Base-by-base conservation (phyloP, 2,113 vertebrate species). In the Anthoscopus minutus region DNA sequence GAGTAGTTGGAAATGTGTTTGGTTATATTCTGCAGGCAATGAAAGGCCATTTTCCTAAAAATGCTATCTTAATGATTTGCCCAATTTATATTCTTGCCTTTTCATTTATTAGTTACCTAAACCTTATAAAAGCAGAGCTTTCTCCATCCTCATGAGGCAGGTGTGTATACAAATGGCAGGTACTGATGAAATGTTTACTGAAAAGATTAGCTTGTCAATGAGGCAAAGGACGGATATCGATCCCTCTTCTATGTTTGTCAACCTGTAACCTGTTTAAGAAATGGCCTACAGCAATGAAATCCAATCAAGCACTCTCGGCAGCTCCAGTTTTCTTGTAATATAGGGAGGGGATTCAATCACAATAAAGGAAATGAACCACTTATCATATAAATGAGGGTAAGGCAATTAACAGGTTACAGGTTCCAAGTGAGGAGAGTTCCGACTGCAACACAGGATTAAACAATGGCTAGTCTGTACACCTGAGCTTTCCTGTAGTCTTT, bases 111-210 rank as follows among this genome's bases (percentile, higher is more conserved):
- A 94, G 90, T 96, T 94, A 93, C 86, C 90, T 78, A 93, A 96
- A 96, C 96, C 95, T 96, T 96, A 96, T 94, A 96, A 96, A 96
- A 96, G 70, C 88, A 89, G 89, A 92, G 92, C 92, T 92, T 96
- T 88, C 86, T 79, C 81, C 47, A 50, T 92, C 89, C 95, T 95
- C 81, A 40, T 67, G 95, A 94, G 95, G 93, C 95, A 96, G 91
- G 91, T 96, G 82, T 97, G 96, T 97, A 72, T 96, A 97, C 95
- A 97, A 97, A 97, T 97, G 96, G 96, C 96, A 97, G 95, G 91
- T 95, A 97, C 96, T 97, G 96, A 97, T 97, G 97, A 97, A 97
- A 97, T 97, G 96, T 97, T 97, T 97, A 97, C 97, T 96, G 95
- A 94, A 97, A 97, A 97, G 97, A 97, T 97, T 97, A 97, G 95